A percentile compares a stretch with the other conserved stretches of the same genome.
Conservation (phyloP, 2,888 invertebrate species). For the Mythimna loreyi region DNA sequence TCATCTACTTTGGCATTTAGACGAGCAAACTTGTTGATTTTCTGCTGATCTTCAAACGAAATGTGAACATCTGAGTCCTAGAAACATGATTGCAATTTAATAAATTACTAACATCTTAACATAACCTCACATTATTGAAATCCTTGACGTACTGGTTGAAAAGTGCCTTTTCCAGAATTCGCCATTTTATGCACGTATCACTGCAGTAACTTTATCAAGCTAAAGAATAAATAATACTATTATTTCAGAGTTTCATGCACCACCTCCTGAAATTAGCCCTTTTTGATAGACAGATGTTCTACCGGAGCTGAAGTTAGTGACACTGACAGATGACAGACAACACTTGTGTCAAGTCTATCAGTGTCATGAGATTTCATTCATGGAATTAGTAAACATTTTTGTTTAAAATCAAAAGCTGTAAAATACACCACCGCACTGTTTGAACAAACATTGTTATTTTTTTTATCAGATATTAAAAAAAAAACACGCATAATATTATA, state of each 20-base stretch:
- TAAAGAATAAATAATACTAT: not conserved
- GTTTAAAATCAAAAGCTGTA: no score
- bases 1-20: constrained; percentile 98
- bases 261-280: not conserved
- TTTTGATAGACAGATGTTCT: not conserved
- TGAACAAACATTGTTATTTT: no score
- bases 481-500: no score
- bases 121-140: constrained; percentile 49
- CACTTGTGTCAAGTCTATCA: no score
- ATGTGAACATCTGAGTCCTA: constrained; percentile 98
- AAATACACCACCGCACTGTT: no score
- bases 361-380: no score
- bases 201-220: not conserved
- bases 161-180: constrained; percentile 91
- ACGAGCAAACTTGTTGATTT: constrained; percentile 99
- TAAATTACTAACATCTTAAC: not conserved
- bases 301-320: not conserved
- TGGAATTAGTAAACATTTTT: no score
- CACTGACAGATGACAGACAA: not conserved
- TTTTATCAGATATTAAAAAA: no score
- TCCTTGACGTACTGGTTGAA: constrained; percentile 92
- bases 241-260: not conserved
- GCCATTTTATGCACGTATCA: constrained; percentile 71
- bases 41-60: constrained; percentile 98
- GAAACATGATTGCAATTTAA: constrained; percentile 50